Evolutionary conservation across 2,113 vertebrate species (phyloP).

Genomic region (Serinus canaria): DNA sequence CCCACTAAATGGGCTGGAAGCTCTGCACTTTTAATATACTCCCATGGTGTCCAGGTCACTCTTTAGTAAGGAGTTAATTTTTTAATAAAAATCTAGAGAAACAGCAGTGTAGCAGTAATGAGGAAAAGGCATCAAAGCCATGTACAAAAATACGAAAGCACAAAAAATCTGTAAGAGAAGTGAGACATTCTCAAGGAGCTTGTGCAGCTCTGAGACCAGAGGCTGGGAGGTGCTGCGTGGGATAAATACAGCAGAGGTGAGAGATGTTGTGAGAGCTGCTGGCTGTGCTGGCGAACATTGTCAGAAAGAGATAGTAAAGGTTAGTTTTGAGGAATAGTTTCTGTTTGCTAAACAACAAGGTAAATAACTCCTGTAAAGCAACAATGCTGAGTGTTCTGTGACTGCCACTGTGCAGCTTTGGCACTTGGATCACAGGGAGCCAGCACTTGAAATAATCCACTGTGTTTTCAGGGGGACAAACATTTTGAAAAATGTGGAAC

Average conservation of each 20-base stretch:
- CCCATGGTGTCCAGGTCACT: background rate
- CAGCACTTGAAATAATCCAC: background rate
- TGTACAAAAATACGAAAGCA: background rate
- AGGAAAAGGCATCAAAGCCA: background rate
- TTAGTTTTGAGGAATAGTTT: background rate
- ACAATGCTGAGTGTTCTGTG: background rate
- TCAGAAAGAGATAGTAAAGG: background rate
- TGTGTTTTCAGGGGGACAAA: rapidly evolving
- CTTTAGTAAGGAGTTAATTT: background rate
- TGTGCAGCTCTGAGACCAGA: background rate
- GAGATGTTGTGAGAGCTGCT: background rate
- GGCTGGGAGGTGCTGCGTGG: background rate
- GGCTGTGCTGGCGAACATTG: background rate
- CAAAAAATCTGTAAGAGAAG: background rate
- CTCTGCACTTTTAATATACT: background rate
- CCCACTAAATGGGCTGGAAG: background rate
- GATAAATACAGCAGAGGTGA: background rate
- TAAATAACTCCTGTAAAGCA: background rate
- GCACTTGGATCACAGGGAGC: background rate
- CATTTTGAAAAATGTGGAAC: background rate
- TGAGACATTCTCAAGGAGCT: background rate
- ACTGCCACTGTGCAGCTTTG: background rate
- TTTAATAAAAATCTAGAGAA: background rate
- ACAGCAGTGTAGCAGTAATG: background rate
- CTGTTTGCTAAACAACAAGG: background rate